A percentile compares a stretch with the other conserved stretches of the same genome.
phyloP scores from a whole-genome alignment of 2,113 vertebrate species.

The Halcyon senegalensis region DNA sequence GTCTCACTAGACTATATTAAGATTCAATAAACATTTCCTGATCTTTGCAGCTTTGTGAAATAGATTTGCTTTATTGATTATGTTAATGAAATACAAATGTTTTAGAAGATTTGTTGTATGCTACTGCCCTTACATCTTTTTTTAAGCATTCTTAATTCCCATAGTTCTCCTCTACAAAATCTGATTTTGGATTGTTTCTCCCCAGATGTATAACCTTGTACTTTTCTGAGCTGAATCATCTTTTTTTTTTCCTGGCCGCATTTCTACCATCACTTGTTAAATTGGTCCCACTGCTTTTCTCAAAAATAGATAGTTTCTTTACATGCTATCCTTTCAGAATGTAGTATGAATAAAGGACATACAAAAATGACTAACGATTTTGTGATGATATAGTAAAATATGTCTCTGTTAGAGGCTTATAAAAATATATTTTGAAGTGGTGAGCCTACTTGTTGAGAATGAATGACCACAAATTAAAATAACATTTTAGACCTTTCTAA shows the following conservation, averaged over 20 bases:
- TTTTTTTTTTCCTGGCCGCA: not conserved
- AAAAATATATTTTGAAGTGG: not conserved
- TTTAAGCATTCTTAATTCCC: not conserved
- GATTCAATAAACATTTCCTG: not conserved
- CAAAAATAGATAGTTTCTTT: not conserved
- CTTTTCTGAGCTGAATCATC: not conserved
- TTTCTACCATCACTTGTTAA: conserved; percentile 5
- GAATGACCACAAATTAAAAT: not conserved
- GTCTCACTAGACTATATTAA: not conserved
- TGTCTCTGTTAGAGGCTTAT: not conserved
- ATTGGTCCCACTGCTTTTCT: conserved; percentile 25
- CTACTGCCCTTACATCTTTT: not conserved
- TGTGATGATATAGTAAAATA: not conserved
- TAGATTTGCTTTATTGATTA: not conserved
- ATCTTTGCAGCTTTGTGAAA: not conserved
- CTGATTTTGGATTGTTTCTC: not conserved
- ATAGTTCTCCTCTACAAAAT: not conserved
- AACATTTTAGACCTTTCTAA: not conserved
- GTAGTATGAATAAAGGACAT: not conserved
- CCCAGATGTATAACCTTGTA: not conserved
- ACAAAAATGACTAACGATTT: not conserved
- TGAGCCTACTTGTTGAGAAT: not conserved
- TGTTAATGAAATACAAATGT: not conserved
- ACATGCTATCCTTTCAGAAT: not conserved
- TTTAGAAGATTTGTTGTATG: not conserved